Evolutionary conservation across 1,140 invertebrate genomes (phyloP).

Genomic region (Drosophila athabasca): DNA sequence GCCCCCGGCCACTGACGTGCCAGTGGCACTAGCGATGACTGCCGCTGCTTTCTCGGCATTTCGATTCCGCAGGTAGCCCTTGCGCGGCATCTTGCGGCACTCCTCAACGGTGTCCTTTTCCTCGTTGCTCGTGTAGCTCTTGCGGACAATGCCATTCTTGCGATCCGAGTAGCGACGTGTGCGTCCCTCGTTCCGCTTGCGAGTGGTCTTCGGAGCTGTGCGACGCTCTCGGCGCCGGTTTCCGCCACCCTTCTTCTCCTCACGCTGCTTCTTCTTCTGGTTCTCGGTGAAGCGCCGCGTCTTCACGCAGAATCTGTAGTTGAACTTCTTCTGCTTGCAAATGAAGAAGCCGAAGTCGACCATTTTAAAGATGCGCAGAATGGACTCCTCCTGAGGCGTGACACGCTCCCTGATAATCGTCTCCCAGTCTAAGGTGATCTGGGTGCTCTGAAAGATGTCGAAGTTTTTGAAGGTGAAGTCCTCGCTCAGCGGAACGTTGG

Average conservation of each 20-base stretch:
- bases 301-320: slow-evolving; percentile 82
- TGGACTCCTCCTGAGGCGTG: slow-evolving; percentile 87
- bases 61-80: slow-evolving; percentile 80
- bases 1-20: slow-evolving; percentile 68
- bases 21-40: slow-evolving; percentile 59
- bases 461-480: slow-evolving; percentile 89
- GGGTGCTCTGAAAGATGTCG: slow-evolving; percentile 87
- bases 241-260: slow-evolving; percentile 84
- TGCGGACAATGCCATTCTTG: slow-evolving; percentile 79
- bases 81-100: slow-evolving; percentile 73
- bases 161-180: slow-evolving; percentile 83
- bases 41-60: slow-evolving; percentile 76
- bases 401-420: slow-evolving; percentile 86
- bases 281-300: slow-evolving; percentile 86
- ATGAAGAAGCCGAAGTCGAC: slow-evolving; percentile 88
- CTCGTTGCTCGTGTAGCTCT: slow-evolving; percentile 82
- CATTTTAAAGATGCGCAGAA: slow-evolving; percentile 88
- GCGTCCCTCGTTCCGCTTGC: slow-evolving; percentile 84
- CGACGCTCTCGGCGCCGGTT: slow-evolving; percentile 77
- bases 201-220: slow-evolving; percentile 70
- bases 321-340: slow-evolving; percentile 83
- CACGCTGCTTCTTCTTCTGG: slow-evolving; percentile 85
- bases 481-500: slow-evolving; percentile 88
- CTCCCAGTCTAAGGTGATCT: slow-evolving; percentile 88
- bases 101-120: slow-evolving; percentile 82